Evolutionary conservation across 2,888 invertebrate species (phyloP), one percentile per base, ranked within the genome.

Genomic region (Sesia apiformis): DNA sequence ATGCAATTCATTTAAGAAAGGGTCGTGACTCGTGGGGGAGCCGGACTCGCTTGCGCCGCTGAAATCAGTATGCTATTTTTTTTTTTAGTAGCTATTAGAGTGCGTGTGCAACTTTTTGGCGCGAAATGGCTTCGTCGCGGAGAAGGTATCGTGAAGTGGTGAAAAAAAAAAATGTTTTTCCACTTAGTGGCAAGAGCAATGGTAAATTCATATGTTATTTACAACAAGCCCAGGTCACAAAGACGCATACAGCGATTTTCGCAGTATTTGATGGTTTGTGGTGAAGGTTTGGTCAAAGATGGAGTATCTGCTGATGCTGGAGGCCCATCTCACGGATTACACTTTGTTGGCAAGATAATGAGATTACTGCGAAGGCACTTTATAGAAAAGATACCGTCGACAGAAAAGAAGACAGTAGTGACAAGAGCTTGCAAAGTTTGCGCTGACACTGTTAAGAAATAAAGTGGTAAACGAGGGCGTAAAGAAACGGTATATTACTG

Each of bases 101-200:
- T 23, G 23, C 23, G 23, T 23, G 23, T 23, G 23, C 23, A 23
- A 23, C 23, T 23, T 23, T 23, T 23, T 23, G 23, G 23, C 23
- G 23, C 23, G 1, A 23, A 23, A 23, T 23, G 23, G 23, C 23
- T 23, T 23, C 23, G 23, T 23, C 23, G 23, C 23, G 57, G 55
- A 55, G 23, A 23, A 23, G 23, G 1, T 23, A 23, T 23, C 23
- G 23, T 60, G 60, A 58, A 60, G 46, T 60, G 60, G 59, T 62
- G 60, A 58, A 60, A 61, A 49, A 60, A 61, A 49, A 61, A 60
- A 53, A 59, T 59, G 62, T 62, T 62, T 55, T 62, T 62, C 56
- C 43, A 60, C 53, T 53, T 62, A 42, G 59, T 60, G 38, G 62
- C 60, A 41, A 56, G 58, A 39, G 51, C 60, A 8, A 53, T 62